Percentiles rank a stretch among this genome's conserved stretches.
phyloP scores from a whole-genome alignment of 2,888 invertebrate species.

The Pristionchus mayeri region DNA sequence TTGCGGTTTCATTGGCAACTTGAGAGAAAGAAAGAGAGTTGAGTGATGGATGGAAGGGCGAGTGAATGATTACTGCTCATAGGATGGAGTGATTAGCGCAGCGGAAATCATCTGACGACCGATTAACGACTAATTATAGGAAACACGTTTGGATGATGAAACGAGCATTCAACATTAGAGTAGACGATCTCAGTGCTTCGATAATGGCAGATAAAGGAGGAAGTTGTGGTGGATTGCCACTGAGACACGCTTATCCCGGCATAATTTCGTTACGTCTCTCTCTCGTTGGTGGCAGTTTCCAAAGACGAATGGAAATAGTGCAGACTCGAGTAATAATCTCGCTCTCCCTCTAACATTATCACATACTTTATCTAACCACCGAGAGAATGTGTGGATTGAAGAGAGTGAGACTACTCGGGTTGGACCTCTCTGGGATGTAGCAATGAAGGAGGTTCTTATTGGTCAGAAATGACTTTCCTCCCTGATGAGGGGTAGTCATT shows the following conservation, averaged over 20 bases:
- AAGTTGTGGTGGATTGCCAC: background rate
- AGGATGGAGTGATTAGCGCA: background rate
- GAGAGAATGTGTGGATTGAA: too few relatives aligned
- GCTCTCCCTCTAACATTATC: background rate
- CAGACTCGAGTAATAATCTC: background rate
- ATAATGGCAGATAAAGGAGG: background rate
- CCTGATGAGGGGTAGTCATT: background rate
- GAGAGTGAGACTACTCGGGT: too few relatives aligned
- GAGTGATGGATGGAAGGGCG: slow-evolving; percentile 3
- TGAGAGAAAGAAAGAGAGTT: background rate
- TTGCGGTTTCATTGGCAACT: background rate
- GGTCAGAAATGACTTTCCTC: too few relatives aligned
- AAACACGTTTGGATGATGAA: too few relatives aligned
- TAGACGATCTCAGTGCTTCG: background rate
- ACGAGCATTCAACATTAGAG: background rate
- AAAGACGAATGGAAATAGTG: background rate
- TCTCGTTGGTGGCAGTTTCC: background rate
- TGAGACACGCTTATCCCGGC: slow-evolving; percentile 22
- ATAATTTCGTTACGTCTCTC: slow-evolving; percentile 10
- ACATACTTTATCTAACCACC: too few relatives aligned
- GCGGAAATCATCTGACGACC: background rate
- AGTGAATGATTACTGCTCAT: slow-evolving; percentile 8
- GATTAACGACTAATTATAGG: too few relatives aligned
- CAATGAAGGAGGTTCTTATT: too few relatives aligned
- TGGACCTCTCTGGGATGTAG: too few relatives aligned